These are phyloP conservation scores for Cyanistes caeruleus DNA, from an alignment of 2,113 vertebrate species.

Conservation along the genomic window DNA sequence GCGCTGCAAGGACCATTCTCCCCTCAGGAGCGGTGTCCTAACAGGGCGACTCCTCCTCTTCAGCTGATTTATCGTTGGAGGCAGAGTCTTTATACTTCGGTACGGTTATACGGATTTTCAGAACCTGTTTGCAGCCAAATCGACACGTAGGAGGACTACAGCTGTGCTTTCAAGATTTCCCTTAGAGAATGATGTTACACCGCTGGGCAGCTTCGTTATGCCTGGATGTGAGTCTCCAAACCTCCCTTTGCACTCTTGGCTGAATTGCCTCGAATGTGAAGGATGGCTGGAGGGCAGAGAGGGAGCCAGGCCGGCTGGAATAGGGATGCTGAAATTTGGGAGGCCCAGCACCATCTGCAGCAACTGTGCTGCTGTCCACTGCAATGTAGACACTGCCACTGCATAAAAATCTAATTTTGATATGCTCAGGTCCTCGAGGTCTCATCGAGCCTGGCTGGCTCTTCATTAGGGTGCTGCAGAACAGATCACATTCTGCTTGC, in stretches of 20 bases:
- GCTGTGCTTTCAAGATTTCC: neutral
- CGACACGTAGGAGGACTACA: neutral
- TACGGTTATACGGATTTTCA: neutral
- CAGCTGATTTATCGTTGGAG: neutral
- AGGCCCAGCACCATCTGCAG: neutral
- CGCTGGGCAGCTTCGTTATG: neutral
- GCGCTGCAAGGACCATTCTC: neutral
- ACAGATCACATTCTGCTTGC: neutral
- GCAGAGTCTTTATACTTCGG: neutral
- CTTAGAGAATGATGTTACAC: neutral
- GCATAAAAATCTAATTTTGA: neutral
- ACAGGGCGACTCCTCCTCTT: accelerated
- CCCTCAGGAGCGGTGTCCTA: accelerated
- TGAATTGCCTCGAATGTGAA: neutral
- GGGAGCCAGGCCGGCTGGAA: neutral
- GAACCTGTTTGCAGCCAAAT: neutral
- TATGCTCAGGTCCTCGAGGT: neutral
- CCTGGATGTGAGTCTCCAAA: neutral
- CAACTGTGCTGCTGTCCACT: neutral
- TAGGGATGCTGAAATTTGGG: neutral
- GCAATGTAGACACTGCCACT: neutral
- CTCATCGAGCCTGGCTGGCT: neutral
- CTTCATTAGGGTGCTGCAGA: neutral
- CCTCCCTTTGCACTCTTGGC: neutral
- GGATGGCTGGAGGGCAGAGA: neutral